phyloP scores from a whole-genome alignment of 2,113 vertebrate species.

The Catharus bicknelli region DNA sequence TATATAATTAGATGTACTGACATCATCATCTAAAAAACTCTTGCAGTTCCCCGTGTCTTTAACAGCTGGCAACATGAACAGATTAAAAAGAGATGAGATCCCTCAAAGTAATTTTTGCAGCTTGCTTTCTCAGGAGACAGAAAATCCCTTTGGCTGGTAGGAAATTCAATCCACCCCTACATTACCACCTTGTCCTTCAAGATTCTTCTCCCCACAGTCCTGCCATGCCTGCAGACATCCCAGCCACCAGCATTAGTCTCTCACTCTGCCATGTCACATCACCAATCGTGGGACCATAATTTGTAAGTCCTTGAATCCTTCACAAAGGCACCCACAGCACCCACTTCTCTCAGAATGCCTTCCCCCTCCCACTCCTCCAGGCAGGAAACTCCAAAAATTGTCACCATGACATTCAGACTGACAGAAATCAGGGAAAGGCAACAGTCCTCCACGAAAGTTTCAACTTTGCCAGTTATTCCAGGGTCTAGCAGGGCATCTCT shows the following conservation, averaged over 20 bases:
- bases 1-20: conserved; percentile 13
- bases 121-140: neutral
- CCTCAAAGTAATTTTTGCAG: neutral
- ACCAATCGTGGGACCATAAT: rapidly evolving
- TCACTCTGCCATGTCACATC: neutral
- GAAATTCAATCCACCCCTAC: neutral
- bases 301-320: neutral
- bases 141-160: neutral
- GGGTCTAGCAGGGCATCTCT: neutral
- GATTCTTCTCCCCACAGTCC: neutral
- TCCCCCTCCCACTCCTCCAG: neutral
- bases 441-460: neutral
- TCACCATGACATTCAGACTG: neutral
- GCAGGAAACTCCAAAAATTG: neutral
- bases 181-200: neutral
- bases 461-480: neutral
- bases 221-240: neutral
- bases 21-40: neutral
- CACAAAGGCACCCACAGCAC: neutral
- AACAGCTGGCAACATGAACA: conserved; percentile 14
- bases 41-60: neutral
- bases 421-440: neutral
- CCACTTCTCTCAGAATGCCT: neutral
- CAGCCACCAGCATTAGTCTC: neutral
- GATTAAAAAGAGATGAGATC: conserved; percentile 10